These are phyloP conservation scores for Hippotragus niger DNA, from an alignment of 2,113 vertebrate genomes.

Conservation along the genomic window DNA sequence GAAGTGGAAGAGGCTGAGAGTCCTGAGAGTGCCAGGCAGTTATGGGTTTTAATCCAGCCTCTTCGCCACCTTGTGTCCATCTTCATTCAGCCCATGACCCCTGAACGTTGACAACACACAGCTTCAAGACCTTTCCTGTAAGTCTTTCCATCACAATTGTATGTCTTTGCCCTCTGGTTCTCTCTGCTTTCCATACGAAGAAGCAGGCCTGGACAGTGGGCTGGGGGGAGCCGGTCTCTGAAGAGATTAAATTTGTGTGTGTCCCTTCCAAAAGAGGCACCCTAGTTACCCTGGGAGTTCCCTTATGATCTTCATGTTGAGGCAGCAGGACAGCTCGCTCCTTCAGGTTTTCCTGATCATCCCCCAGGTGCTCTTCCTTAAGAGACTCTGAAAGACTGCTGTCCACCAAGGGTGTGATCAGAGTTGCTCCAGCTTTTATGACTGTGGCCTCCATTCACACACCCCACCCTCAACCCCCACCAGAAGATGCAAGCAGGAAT, in stretches of 20 bases:
- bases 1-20: too few relatives aligned
- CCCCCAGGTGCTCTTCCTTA: background rate
- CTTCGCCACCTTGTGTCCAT: background rate
- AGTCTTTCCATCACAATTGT: background rate
- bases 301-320: background rate
- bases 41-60: background rate
- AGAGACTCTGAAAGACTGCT: background rate
- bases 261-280: too few relatives aligned
- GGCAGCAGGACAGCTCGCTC: background rate
- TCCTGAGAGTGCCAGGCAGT: rapidly evolving
- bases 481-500: background rate
- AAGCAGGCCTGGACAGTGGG: rapidly evolving
- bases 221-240: background rate
- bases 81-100: background rate
- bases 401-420: background rate
- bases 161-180: too few relatives aligned
- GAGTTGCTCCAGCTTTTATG: rapidly evolving
- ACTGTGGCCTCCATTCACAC: background rate
- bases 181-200: background rate
- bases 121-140: background rate
- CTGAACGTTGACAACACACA: background rate
- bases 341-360: background rate
- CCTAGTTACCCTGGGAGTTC: too few relatives aligned
- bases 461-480: background rate
- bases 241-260: background rate